Conservation (phyloP, 2,888 invertebrate species). For the Deroplatys truncata region DNA sequence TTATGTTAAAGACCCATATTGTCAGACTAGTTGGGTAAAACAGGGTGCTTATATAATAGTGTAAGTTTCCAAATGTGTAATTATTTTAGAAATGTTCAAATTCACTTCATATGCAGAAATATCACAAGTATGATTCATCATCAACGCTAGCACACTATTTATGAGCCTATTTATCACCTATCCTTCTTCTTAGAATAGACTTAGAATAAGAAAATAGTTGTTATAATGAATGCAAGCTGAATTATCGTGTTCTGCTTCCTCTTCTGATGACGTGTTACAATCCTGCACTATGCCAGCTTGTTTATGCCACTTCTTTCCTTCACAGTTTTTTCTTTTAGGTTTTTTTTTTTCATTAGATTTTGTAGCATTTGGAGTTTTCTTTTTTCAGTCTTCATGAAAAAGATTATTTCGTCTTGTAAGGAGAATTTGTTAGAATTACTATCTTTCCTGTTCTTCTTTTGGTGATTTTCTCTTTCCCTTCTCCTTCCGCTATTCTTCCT, state of each 20-base stretch:
- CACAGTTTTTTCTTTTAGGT: neutral
- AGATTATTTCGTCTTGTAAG: constrained; percentile 9
- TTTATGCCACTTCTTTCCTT: neutral
- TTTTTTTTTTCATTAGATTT: neutral
- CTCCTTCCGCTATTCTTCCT: too few species aligned
- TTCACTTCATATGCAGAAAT: neutral
- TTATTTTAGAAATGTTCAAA: too few species aligned
- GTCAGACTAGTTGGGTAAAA: neutral
- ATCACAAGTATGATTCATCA: neutral
- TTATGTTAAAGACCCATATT: neutral
- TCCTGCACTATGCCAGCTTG: neutral
- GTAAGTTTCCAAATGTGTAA: neutral
- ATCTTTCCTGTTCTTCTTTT: too few species aligned
- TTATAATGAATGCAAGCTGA: neutral
- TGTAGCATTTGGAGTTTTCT: neutral
- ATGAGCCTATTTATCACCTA: constrained; percentile 7
- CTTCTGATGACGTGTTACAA: too few species aligned
- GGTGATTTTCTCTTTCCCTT: too few species aligned
- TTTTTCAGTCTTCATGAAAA: neutral
- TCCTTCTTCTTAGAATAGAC: constrained; percentile 1
- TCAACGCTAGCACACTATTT: constrained; percentile 6
- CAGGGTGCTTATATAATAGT: neutral
- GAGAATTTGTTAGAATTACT: too few species aligned
- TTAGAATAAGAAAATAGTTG: neutral
- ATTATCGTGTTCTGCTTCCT: neutral